Base-by-base conservation (phyloP, 1,140 invertebrate species). In the Nebria ingens region DNA sequence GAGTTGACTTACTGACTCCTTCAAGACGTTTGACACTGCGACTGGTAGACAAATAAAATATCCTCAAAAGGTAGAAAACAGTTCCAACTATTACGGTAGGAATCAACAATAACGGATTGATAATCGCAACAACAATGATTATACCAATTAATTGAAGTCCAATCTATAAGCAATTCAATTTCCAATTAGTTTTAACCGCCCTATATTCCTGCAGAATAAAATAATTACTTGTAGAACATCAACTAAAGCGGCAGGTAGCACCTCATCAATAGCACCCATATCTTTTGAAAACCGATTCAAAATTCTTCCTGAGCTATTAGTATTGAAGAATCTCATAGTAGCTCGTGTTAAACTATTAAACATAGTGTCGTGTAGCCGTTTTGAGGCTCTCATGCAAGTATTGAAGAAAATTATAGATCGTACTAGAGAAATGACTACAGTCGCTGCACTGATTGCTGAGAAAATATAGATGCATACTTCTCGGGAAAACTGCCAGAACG, bases 281-380 rank as follows among this genome's bases (percentile, higher is more conserved):
- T 95, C 91, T 71, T 90, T 89, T 0, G 87, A 87, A 72, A 91
- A 92, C 55, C 88, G 74, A 65, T 92, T 87, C 23, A 87, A 71
- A 61, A 87, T 87, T 1, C 84, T 71, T 2, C 85, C 85, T 2
- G 81, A 79, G 1, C 87, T 86, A 69, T 89, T 93, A 6, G 76
- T 76, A 65, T 90, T 86, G 69, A 92, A 93, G 72, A 93, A 93
- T 0, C 79, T 73, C 83, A 92, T 90, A 0, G 85, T 81, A 0
- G 86, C 81, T 1, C 80, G 75, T 0, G 88, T 80, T 21, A 92
- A 82, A 12, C 79, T 77, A n/a, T 68, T 66, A 68, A 93, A 93
- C 88, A 94, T 92, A n/a, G 70, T 72, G 60, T 87, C 82, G 66
- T 93, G 89, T 1, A 93, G 22, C 13, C 22, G 12, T 49, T 83